Evolutionary conservation across 2,113 vertebrate genomes (phyloP).

Genomic region (Thymallus thymallus): DNA sequence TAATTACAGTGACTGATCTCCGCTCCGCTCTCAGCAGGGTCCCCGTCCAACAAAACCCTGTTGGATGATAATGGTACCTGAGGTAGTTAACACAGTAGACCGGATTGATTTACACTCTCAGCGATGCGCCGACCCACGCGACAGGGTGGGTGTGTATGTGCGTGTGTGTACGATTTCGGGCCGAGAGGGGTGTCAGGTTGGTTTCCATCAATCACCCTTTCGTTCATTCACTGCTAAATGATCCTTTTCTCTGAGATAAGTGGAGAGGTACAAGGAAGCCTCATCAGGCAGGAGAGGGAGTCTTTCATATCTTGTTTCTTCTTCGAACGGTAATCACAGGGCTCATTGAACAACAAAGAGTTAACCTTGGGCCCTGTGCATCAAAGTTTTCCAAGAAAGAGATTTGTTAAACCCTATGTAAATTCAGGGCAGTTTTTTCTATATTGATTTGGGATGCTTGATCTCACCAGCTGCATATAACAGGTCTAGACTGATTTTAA

Average conservation of each 20-base stretch:
- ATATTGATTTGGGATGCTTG: constrained; percentile 37
- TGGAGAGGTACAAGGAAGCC: constrained; percentile 35
- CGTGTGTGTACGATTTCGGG: neutral
- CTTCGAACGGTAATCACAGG: constrained; percentile 42
- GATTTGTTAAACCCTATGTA: constrained; percentile 28
- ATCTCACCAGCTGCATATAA: constrained; percentile 16
- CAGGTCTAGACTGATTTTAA: neutral
- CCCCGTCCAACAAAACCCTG: constrained; percentile 6
- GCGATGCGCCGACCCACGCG: constrained; percentile 8
- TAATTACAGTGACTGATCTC: constrained; percentile 25
- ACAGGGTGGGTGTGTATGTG: neutral
- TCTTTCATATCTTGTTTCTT: constrained; percentile 40
- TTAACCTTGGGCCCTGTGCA: constrained; percentile 24
- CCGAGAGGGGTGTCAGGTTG: constrained; percentile 22
- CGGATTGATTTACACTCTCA: constrained; percentile 33
- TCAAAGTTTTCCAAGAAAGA: constrained; percentile 29
- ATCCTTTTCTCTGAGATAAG: constrained; percentile 39
- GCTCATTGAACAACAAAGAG: constrained; percentile 33
- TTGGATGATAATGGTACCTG: constrained; percentile 19
- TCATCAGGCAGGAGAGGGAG: constrained; percentile 31
- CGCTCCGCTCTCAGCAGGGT: neutral
- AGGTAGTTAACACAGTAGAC: constrained; percentile 1
- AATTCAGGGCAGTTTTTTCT: neutral
- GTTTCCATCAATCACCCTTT: constrained; percentile 30
- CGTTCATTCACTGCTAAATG: neutral